phyloP scores from a whole-genome alignment of 53 echinoderm and acorn worm species.

The Echinarachnius parma region DNA sequence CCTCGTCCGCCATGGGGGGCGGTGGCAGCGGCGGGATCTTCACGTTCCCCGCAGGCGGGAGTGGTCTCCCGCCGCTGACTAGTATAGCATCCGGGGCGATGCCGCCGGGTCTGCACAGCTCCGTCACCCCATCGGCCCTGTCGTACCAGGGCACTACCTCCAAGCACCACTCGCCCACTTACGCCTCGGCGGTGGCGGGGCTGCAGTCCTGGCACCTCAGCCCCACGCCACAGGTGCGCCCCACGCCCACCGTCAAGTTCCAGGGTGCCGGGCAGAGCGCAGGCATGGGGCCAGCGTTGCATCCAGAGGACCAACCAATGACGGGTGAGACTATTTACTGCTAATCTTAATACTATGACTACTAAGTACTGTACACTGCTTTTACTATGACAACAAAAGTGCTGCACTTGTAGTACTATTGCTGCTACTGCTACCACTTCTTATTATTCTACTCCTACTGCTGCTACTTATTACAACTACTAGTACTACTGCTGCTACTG shows the following conservation, averaged over 20 bases:
- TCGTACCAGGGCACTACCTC: conserved; percentile 23
- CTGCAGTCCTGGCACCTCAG: conserved; percentile 58
- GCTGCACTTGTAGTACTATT: too few relatives aligned
- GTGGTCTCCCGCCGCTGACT: conserved; percentile 28
- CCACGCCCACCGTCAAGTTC: conserved; percentile 50
- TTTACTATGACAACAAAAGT: too few relatives aligned
- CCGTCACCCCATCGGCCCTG: conserved; percentile 4
- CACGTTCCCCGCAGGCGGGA: conserved; percentile 26
- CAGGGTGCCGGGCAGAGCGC: conserved; percentile 15
- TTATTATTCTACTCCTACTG: too few relatives aligned
- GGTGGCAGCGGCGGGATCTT: conserved; percentile 19
- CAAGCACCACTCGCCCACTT: conserved; percentile 43
- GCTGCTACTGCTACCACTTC: too few relatives aligned
- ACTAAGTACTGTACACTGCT: too few relatives aligned
- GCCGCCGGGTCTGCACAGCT: neutral
- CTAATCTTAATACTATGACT: too few relatives aligned
- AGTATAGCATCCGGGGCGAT: conserved; percentile 6
- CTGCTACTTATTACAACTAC: too few relatives aligned
- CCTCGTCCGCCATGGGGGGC: conserved; percentile 5
- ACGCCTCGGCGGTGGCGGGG: conserved; percentile 9
- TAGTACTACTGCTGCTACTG: too few relatives aligned
- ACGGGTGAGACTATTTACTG: conserved; percentile 29
- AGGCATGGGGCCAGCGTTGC: neutral
- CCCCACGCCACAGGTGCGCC: conserved; percentile 65
- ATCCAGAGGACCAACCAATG: conserved; percentile 15